Conservation (phyloP, 2,888 invertebrate genomes). For the Brachyopa scutellaris region DNA sequence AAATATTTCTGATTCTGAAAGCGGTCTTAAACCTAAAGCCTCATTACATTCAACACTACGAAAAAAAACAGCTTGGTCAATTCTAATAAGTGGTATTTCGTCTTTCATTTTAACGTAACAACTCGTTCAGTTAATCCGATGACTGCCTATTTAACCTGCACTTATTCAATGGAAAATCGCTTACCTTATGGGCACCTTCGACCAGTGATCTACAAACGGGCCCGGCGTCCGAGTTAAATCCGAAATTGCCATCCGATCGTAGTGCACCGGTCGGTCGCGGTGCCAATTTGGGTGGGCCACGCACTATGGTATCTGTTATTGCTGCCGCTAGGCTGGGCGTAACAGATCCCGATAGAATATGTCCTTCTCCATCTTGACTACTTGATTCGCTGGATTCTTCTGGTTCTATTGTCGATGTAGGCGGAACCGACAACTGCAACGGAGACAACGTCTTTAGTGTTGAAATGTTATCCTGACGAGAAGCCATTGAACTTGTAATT, state of each 20-base stretch:
- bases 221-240: slow-evolving; percentile 83
- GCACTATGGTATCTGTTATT: slow-evolving; percentile 77
- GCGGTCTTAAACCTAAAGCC: no score
- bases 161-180: no score
- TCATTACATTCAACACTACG: neutral
- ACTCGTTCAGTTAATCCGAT: no score
- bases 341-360: slow-evolving; percentile 81
- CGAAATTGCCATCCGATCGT: slow-evolving; percentile 81
- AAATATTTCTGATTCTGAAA: no score
- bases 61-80: neutral
- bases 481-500: slow-evolving; percentile 42
- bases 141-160: no score
- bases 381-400: slow-evolving; percentile 10
- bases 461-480: neutral
- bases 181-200: slow-evolving; percentile 85
- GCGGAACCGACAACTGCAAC: slow-evolving; percentile 46
- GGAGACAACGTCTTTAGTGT: slow-evolving; percentile 76
- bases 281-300: slow-evolving; percentile 82
- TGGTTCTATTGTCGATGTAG: slow-evolving; percentile 21
- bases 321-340: slow-evolving; percentile 77
- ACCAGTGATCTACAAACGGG: slow-evolving; percentile 84
- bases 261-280: slow-evolving; percentile 82
- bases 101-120: no score
- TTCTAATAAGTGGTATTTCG: no score
- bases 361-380: slow-evolving; percentile 74